Evolutionary conservation across 1,140 invertebrate species (phyloP).

Genomic region (Cyclina sinensis): DNA sequence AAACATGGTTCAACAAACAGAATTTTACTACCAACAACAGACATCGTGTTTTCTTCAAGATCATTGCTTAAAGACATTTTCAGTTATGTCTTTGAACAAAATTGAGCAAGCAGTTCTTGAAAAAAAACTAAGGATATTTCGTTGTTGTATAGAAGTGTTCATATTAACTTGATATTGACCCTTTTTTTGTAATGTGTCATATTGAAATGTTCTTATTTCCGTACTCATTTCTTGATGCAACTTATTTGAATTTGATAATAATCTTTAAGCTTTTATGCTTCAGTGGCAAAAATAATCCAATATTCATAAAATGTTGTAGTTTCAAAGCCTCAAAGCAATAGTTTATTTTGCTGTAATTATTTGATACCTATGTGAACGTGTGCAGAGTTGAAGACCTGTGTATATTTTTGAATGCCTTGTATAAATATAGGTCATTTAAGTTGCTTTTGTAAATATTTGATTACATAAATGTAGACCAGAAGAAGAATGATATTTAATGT

Average conservation of each 20-base stretch:
- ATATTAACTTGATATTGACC: neutral
- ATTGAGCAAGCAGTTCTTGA: neutral
- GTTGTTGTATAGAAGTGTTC: neutral
- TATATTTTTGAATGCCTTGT: slow-evolving; percentile 15
- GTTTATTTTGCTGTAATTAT: neutral
- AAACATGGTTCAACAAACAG: slow-evolving; percentile 29
- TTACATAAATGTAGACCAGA: neutral
- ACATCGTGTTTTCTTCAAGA: no score
- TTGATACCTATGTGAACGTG: neutral
- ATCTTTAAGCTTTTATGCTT: neutral
- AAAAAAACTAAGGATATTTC: neutral
- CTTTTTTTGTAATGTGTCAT: neutral
- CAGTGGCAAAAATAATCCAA: neutral
- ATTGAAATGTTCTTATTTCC: neutral
- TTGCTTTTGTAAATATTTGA: slow-evolving; percentile 18
- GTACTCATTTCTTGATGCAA: neutral
- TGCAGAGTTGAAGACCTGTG: neutral
- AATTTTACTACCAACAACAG: no score
- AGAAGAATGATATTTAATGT: neutral
- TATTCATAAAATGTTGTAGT: neutral
- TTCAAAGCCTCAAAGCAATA: neutral
- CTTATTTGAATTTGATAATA: neutral
- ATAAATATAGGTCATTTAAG: slow-evolving; percentile 8
- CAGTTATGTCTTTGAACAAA: no score
- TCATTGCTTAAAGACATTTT: no score